Conservation (phyloP, 2,797 vertebrate species). For the Antrozous pallidus region DNA sequence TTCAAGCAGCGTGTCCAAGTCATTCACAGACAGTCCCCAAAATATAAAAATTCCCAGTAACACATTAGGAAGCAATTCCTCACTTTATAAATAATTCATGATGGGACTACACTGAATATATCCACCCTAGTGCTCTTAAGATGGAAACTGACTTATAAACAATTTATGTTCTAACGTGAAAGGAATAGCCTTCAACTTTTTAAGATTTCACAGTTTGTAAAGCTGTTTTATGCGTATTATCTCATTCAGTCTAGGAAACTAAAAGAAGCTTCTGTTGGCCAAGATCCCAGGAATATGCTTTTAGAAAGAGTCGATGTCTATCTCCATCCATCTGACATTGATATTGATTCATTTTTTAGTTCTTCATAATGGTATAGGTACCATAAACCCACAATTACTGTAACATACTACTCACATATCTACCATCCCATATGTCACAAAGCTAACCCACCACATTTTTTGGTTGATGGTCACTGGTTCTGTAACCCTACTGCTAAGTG, state of each 20-base stretch:
- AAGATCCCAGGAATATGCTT: not conserved
- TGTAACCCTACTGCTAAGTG: not conserved
- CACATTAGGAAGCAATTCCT: conserved; percentile 30
- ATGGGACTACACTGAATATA: not conserved
- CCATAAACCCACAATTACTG: not conserved
- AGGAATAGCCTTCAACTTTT: conserved; percentile 40
- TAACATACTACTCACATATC: not conserved
- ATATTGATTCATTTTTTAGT: not conserved
- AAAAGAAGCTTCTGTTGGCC: not conserved
- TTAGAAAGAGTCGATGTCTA: not conserved
- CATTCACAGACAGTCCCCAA: not conserved
- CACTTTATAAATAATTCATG: conserved; percentile 50
- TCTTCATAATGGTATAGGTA: no score
- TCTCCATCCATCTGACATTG: not conserved
- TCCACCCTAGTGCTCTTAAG: not conserved
- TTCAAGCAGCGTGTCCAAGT: conserved; percentile 11
- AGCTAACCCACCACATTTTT: not conserved
- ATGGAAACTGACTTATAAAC: conserved; percentile 45
- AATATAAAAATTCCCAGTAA: conserved; percentile 22
- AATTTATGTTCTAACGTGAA: conserved; percentile 29
- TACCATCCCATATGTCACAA: not conserved
- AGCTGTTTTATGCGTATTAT: conserved; percentile 12
- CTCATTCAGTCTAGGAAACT: conserved; percentile 12
- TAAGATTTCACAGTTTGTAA: conserved; percentile 1
- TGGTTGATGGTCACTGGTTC: not conserved